Conservation (phyloP, 2,888 invertebrate genomes). For the Allygus modestus region DNA sequence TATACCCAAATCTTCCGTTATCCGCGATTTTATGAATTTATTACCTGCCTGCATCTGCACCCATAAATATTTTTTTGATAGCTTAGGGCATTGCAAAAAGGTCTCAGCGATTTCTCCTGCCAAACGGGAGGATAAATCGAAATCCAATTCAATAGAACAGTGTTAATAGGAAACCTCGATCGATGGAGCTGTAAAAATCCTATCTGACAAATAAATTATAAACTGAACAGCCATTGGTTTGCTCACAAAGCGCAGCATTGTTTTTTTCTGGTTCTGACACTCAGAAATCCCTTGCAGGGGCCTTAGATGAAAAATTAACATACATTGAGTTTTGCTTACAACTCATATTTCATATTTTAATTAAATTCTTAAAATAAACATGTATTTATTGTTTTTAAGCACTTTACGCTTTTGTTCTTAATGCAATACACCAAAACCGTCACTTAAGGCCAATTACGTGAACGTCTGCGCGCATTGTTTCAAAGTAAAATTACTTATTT, state of each 20-base stretch:
- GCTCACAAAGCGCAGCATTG: not conserved
- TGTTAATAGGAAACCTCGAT: not conserved
- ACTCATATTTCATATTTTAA: too few relatives aligned
- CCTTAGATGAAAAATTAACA: too few relatives aligned
- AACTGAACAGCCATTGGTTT: not conserved
- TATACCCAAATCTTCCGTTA: not conserved
- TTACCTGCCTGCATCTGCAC: not conserved
- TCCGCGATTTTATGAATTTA: not conserved
- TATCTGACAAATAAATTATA: not conserved
- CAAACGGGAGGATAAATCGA: not conserved
- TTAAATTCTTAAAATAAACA: too few relatives aligned
- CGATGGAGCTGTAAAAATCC: not conserved
- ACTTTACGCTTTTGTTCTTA: too few relatives aligned
- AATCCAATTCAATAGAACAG: slow-evolving; percentile 10
- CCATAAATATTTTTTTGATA: slow-evolving; percentile 6
- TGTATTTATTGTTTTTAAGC: too few relatives aligned
- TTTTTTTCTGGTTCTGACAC: too few relatives aligned
- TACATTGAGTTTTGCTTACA: too few relatives aligned
- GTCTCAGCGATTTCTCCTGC: slow-evolving; percentile 11
- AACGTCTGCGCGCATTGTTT: too few relatives aligned
- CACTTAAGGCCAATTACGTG: too few relatives aligned
- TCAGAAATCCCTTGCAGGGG: too few relatives aligned
- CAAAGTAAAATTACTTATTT: too few relatives aligned
- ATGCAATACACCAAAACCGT: too few relatives aligned
- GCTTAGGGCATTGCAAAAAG: not conserved